Conservation (phyloP, 2,888 invertebrate species). For the Lochmaea capreae region DNA sequence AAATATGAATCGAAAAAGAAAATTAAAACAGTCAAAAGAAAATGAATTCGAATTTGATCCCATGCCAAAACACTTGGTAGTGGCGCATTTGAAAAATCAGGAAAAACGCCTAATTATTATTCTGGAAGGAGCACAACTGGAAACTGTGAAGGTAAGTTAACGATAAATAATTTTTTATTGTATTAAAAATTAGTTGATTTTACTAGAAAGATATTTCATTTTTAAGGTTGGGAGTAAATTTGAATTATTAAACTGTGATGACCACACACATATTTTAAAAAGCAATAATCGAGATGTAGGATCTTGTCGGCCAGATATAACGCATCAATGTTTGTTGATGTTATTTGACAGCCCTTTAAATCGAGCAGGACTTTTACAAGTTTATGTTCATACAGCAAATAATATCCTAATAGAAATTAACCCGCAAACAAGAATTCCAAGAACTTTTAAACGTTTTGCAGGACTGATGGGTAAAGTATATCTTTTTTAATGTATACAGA, state of each 20-base stretch:
- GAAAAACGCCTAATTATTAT: constrained; percentile 94
- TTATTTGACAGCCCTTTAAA: constrained; percentile 93
- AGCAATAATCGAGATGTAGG: constrained; percentile 90
- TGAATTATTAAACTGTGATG: constrained; percentile 94
- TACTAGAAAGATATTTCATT: too few species aligned
- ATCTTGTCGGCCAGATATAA: constrained; percentile 74
- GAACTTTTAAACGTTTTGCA: constrained; percentile 97
- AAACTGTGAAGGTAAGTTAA: constrained; percentile 87
- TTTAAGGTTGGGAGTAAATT: constrained; percentile 76
- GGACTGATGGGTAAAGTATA: constrained; percentile 86
- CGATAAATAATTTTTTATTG: not conserved
- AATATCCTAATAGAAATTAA: constrained; percentile 96
- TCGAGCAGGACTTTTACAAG: constrained; percentile 94
- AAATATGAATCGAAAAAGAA: constrained; percentile 69
- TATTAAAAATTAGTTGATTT: not conserved
- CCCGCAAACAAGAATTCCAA: constrained; percentile 96
- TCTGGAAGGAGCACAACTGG: constrained; percentile 93
- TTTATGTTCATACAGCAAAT: constrained; percentile 90
- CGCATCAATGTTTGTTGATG: constrained; percentile 83
- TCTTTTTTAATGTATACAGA: not conserved
- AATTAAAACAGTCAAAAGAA: constrained; percentile 66
- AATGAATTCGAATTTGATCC: constrained; percentile 85
- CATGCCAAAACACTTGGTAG: constrained; percentile 80
- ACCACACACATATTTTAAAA: constrained; percentile 85
- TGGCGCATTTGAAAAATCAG: constrained; percentile 82